phyloP scores from a whole-genome alignment of 2,113 vertebrate genomes.

The Laticauda laticaudata region DNA sequence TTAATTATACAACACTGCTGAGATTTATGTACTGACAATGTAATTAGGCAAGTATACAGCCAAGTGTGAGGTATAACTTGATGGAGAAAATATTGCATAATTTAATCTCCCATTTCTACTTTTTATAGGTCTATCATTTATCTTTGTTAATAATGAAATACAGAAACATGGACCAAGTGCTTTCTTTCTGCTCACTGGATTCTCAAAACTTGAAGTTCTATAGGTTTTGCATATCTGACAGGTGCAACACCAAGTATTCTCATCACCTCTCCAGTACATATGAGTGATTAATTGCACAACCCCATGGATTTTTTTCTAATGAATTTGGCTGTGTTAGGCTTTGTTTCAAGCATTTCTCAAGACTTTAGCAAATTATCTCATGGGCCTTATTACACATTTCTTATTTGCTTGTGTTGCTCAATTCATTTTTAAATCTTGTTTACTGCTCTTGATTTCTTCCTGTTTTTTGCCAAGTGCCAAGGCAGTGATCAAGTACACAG shows the following conservation, averaged over 20 bases:
- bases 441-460: background rate
- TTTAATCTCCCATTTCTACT: background rate
- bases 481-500: slow-evolving; percentile 31
- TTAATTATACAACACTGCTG: background rate
- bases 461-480: slow-evolving; percentile 21
- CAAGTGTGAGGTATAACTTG: accelerated
- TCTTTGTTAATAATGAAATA: background rate
- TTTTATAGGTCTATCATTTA: background rate
- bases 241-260: background rate
- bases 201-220: background rate
- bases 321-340: background rate
- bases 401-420: background rate
- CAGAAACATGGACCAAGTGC: accelerated
- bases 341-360: background rate
- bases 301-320: background rate
- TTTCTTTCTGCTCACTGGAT: background rate
- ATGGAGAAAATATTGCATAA: background rate
- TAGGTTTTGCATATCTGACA: background rate
- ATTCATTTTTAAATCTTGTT: background rate
- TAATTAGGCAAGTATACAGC: accelerated
- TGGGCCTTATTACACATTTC: background rate
- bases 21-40: accelerated
- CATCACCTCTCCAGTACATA: background rate
- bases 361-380: background rate
- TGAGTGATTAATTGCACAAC: background rate